Base-by-base conservation (phyloP, 2,113 vertebrate species). In the Microcebus tavaratra region DNA sequence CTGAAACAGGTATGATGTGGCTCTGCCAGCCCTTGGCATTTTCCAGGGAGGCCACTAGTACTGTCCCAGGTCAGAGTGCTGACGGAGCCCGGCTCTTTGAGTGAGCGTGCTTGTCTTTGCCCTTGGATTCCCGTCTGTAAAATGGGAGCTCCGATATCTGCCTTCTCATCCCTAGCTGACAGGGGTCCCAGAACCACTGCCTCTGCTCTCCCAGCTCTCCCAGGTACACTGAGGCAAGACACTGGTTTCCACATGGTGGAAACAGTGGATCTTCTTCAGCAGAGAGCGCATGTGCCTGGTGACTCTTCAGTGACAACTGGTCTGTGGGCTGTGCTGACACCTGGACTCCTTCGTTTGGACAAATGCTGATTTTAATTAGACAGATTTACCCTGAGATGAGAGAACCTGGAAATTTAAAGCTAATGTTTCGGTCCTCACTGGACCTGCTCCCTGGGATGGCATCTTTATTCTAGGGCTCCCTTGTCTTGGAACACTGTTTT, bases 381-480 rank as follows among this genome's bases (percentile, higher is more conserved):
- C 25, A 63, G 84, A 39, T 72, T 55, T n/a, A 42, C 36, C 29
- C 76, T 18, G 18, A 82, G 82, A 39, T 45, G 25, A 39, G 72
- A 92, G 70, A 25, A 80, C 25, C 57, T 20, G 17, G 45, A 50
- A 29, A 82, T 39, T 48, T 34, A 84, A 92, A 95, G 76, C 48
- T 36, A n/a, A 8, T 31, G 8, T n/a, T 90, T 67, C 50, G 57
- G n/a, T 55, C 42, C 6, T 90, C 20, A 3, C 50, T 42, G 87
- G 78, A 57, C 34, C 39, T 53, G 42, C 36, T 34, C 9, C 23
- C 23, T 82, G 39, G 61, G 50, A 50, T 0, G 6, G 17, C 55
- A 31, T 90, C 76, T 88, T 55, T 61, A 21, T 23, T 61, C 34
- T 11, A 50, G 29, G 39, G 29, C 7, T 25, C 17, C 10, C 53